These are phyloP conservation scores for Melozone crissalis DNA, from an alignment of 2,113 vertebrate genomes.

Conservation along the genomic window DNA sequence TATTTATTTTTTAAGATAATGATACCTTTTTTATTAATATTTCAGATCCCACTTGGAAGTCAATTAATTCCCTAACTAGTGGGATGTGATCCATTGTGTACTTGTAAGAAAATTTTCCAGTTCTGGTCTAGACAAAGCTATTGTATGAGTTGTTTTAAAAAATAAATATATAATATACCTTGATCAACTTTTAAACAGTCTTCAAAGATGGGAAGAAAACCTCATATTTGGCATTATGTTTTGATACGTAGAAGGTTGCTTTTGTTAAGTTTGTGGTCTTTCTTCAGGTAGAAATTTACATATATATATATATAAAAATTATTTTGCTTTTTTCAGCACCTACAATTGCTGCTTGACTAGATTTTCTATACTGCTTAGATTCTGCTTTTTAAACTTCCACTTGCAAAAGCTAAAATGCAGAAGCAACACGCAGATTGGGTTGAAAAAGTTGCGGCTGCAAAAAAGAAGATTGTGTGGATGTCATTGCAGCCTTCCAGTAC, in stretches of 20 bases:
- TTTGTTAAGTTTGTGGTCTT: background rate
- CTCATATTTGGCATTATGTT: background rate
- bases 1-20: background rate
- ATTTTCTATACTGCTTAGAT: background rate
- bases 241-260: rapidly evolving
- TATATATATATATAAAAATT: too few species aligned
- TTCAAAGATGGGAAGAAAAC: background rate
- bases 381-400: background rate
- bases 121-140: background rate
- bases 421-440: rapidly evolving
- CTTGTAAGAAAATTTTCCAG: background rate
- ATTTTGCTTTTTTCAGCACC: background rate
- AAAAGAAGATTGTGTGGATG: background rate
- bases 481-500: background rate
- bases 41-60: background rate
- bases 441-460: background rate
- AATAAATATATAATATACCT: background rate
- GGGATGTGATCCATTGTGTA: background rate
- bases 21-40: background rate
- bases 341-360: too few species aligned
- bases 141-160: background rate
- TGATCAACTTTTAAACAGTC: background rate
- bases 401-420: background rate
- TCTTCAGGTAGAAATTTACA: background rate
- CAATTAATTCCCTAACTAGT: background rate